A percentile compares a stretch with the other conserved stretches of the same genome.
Conservation (phyloP, 1,140 invertebrate genomes). For the Palaemon carinicauda region DNA sequence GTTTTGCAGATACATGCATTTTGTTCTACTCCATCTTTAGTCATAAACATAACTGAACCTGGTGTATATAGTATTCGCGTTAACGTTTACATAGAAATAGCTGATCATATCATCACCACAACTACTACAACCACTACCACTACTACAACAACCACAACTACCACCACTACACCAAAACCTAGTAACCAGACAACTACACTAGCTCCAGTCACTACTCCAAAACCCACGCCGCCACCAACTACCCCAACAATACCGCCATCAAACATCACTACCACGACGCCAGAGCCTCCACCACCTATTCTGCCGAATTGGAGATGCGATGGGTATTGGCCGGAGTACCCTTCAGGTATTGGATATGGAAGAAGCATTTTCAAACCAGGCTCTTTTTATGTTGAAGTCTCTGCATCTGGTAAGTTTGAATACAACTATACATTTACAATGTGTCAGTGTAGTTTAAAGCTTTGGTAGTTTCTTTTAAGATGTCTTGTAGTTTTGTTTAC, state of each 20-base stretch:
- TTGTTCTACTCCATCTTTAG: slow-evolving; percentile 34
- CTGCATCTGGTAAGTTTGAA: background rate
- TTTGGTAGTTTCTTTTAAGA: too few species aligned
- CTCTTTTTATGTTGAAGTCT: background rate
- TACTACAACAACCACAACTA: slow-evolving; percentile 44
- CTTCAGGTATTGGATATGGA: background rate
- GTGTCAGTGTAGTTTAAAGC: too few species aligned
- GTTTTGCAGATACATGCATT: slow-evolving; percentile 24
- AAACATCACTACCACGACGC: slow-evolving; percentile 5
- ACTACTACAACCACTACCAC: slow-evolving; percentile 51
- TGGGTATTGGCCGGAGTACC: slow-evolving; percentile 42
- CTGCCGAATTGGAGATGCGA: slow-evolving; percentile 27
- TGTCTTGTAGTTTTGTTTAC: too few species aligned
- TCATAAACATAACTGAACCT: slow-evolving; percentile 47
- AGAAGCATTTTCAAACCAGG: background rate
- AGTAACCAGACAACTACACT: slow-evolving; percentile 25
- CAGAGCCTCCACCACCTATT: slow-evolving; percentile 15
- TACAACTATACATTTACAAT: too few species aligned
- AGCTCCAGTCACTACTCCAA: slow-evolving; percentile 5
- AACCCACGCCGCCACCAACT: slow-evolving; percentile 3
- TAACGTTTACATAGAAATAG: slow-evolving; percentile 20
- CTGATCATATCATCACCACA: slow-evolving; percentile 39
- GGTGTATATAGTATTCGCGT: slow-evolving; percentile 24
- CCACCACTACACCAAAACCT: slow-evolving; percentile 13
- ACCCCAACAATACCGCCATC: background rate